These are phyloP conservation scores for Carcina quercana DNA, from an alignment of 2,888 invertebrate genomes.

Conservation along the genomic window DNA sequence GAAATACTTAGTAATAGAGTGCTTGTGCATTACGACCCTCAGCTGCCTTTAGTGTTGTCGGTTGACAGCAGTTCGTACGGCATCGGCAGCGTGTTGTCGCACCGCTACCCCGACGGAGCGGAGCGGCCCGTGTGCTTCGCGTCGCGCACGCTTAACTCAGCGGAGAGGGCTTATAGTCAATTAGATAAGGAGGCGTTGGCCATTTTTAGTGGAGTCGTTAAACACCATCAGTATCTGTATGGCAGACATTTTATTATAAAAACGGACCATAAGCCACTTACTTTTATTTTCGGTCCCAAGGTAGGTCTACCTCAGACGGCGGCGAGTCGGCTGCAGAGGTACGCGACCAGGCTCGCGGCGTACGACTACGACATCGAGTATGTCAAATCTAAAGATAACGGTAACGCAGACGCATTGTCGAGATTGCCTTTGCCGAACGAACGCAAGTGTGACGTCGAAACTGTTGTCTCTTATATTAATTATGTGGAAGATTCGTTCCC, in stretches of 20 bases:
- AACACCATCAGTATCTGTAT: slow-evolving; percentile 11
- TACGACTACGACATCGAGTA: neutral
- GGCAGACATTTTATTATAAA: neutral
- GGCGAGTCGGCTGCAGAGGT: neutral
- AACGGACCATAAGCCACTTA: neutral
- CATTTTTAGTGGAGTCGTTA: slow-evolving; percentile 4
- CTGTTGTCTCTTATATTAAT: too few relatives aligned
- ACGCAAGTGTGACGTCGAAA: too few relatives aligned
- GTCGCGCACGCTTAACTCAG: neutral
- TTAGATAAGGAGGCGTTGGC: slow-evolving; percentile 8
- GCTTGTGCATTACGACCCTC: slow-evolving; percentile 6
- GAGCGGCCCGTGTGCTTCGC: slow-evolving; percentile 6
- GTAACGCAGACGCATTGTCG: slow-evolving; percentile 19
- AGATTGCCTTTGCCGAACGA: too few relatives aligned
- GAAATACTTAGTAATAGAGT: slow-evolving; percentile 1
- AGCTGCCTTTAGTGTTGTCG: slow-evolving; percentile 2
- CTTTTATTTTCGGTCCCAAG: neutral
- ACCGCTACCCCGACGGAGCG: neutral
- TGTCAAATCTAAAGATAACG: neutral
- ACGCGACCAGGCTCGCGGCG: neutral
- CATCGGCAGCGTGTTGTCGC: slow-evolving; percentile 3
- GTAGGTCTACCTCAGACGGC: neutral
- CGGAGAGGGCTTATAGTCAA: slow-evolving; percentile 5
- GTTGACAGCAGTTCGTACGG: slow-evolving; percentile 4
- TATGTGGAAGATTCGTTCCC: too few relatives aligned